phyloP scores from a whole-genome alignment of 2,113 vertebrate species.

The Paracanthobrama guichenoti region DNA sequence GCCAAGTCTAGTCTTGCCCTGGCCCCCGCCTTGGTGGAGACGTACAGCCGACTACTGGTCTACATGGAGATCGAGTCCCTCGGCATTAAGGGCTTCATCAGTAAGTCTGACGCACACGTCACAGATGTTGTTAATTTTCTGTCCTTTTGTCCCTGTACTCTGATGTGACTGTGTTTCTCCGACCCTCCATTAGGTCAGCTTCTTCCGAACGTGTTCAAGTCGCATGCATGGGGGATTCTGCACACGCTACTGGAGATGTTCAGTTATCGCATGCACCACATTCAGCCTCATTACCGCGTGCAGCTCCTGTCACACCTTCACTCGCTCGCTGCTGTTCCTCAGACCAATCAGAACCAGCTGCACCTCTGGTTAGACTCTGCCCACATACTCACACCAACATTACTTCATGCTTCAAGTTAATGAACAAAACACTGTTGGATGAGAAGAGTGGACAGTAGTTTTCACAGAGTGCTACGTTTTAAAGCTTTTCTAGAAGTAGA shows the following conservation, averaged over 20 bases:
- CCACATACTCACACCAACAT: neutral
- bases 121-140: neutral
- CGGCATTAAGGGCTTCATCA: conserved; percentile 99
- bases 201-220: conserved; percentile 96
- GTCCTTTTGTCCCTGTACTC: neutral
- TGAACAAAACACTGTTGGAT: neutral
- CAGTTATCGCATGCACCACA: conserved; percentile 99
- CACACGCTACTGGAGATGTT: conserved; percentile 98
- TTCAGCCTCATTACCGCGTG: conserved; percentile 96
- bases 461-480: neutral
- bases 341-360: conserved; percentile 98
- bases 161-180: neutral
- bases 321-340: conserved; percentile 92
- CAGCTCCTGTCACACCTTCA: conserved; percentile 97
- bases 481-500: neutral
- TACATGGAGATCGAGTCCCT: conserved; percentile 99
- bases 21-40: conserved; percentile 96
- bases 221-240: conserved; percentile 95
- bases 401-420: neutral
- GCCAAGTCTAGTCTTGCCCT: conserved; percentile 92
- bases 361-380: conserved; percentile 86
- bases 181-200: conserved; percentile 87
- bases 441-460: no score
- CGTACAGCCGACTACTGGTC: conserved; percentile 94
- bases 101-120: conserved; percentile 74